Conservation (phyloP, 1,140 invertebrate genomes). For the Drosophila bifasciata region DNA sequence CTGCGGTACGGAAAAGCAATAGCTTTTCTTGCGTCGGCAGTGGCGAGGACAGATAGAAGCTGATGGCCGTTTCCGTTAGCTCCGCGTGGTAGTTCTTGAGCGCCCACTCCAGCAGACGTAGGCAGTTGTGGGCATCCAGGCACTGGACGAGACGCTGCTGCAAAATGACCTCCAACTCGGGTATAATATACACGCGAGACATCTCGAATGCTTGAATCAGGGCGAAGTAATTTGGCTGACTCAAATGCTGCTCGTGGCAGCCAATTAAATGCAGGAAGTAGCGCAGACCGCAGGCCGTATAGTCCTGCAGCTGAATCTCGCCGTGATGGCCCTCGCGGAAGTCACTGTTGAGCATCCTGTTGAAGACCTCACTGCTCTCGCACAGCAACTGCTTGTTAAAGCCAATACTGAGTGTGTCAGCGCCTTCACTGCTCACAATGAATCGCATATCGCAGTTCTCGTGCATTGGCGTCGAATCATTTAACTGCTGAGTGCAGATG, state of each 20-base stretch:
- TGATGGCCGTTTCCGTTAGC: slow-evolving; percentile 76
- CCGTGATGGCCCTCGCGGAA: slow-evolving; percentile 78
- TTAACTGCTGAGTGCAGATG: slow-evolving; percentile 30
- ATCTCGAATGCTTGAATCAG: slow-evolving; percentile 82
- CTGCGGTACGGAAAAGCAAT: slow-evolving; percentile 71
- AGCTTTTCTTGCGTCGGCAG: slow-evolving; percentile 64
- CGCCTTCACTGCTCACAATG: slow-evolving; percentile 39
- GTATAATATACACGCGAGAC: slow-evolving; percentile 79
- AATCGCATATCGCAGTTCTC: slow-evolving; percentile 77
- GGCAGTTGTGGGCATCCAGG: slow-evolving; percentile 69
- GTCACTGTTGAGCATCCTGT: slow-evolving; percentile 81
- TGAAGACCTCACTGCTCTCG: slow-evolving; percentile 80
- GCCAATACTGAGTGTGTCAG: slow-evolving; percentile 44
- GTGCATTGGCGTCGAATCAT: slow-evolving; percentile 32
- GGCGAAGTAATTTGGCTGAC: slow-evolving; percentile 60
- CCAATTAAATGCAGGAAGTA: slow-evolving; percentile 79
- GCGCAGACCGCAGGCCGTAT: slow-evolving; percentile 64
- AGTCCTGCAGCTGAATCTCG: slow-evolving; percentile 72
- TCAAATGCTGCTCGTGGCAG: slow-evolving; percentile 53
- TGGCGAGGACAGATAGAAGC: slow-evolving; percentile 73
- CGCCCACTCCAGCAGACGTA: slow-evolving; percentile 76
- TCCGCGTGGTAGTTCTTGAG: slow-evolving; percentile 80
- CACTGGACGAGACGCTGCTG: slow-evolving; percentile 65
- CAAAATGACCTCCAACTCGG: slow-evolving; percentile 68
- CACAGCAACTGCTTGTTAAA: slow-evolving; percentile 81